Conservation (phyloP, 2,797 vertebrate species). For the Linurgus olivaceus region DNA sequence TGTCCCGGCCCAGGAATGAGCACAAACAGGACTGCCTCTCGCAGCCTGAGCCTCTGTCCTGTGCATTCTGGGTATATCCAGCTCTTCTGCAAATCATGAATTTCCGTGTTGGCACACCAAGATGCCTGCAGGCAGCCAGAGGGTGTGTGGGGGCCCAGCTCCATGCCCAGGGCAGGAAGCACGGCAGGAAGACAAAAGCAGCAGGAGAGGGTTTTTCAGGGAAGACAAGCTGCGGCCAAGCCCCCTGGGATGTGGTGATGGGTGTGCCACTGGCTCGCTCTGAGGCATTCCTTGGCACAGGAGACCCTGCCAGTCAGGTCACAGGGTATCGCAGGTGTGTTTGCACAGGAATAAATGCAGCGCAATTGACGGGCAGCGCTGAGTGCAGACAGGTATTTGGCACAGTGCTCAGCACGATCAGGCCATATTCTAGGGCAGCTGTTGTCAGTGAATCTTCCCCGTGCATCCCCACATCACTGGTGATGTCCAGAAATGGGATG, state of each 20-base stretch:
- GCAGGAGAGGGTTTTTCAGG: neutral
- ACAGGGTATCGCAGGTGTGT: neutral
- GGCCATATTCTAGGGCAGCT: neutral
- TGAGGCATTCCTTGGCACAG: neutral
- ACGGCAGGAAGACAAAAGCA: neutral
- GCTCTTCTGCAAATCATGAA: neutral
- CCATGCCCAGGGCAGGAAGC: fast-evolving
- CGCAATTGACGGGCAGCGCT: fast-evolving
- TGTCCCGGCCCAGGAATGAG: neutral
- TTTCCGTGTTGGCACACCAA: fast-evolving
- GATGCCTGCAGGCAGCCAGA: neutral
- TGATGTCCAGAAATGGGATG: neutral
- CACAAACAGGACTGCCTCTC: neutral
- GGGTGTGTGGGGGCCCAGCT: neutral
- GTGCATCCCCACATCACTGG: neutral
- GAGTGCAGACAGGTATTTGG: neutral
- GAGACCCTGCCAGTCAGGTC: fast-evolving
- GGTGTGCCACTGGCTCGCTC: fast-evolving
- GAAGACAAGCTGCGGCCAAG: fast-evolving
- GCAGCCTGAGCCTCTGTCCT: neutral
- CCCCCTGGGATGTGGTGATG: neutral
- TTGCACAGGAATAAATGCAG: neutral
- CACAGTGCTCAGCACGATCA: fast-evolving
- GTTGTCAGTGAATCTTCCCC: neutral
- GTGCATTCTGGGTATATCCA: fast-evolving